Percentiles rank a stretch among this genome's conserved stretches.
phyloP scores from a whole-genome alignment of 2,113 vertebrate species.

The Oostethus manadensis region DNA sequence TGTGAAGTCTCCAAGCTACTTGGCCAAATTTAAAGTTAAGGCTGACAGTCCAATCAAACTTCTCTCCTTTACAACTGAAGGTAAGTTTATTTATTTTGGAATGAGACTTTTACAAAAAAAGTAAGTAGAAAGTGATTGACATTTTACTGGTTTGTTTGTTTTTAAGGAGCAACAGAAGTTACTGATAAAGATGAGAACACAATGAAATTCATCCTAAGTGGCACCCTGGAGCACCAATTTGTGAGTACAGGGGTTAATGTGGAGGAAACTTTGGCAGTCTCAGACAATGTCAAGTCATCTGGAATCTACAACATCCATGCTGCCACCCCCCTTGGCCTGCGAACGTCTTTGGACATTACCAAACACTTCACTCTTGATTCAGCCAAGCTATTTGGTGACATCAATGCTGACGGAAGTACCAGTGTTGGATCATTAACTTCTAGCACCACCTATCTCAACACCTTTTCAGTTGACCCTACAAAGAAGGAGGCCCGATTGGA shows the following conservation, averaged over 20 bases:
- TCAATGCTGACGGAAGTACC: slow-evolving; percentile 71
- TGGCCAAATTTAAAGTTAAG: slow-evolving; percentile 63
- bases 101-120: neutral
- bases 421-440: slow-evolving; percentile 65
- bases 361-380: slow-evolving; percentile 60
- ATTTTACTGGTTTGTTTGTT: slow-evolving; percentile 27
- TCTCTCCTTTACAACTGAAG: slow-evolving; percentile 79
- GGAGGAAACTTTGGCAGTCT: slow-evolving; percentile 55
- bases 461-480: slow-evolving; percentile 63
- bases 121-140: neutral
- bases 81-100: slow-evolving; percentile 60
- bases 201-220: slow-evolving; percentile 60
- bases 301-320: slow-evolving; percentile 65
- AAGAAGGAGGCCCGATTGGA: slow-evolving; percentile 66
- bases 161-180: slow-evolving; percentile 73
- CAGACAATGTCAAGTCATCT: slow-evolving; percentile 57
- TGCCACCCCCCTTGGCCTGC: slow-evolving; percentile 68
- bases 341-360: slow-evolving; percentile 68
- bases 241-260: slow-evolving; percentile 73
- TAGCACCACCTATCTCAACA: slow-evolving; percentile 65
- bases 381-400: slow-evolving; percentile 60
- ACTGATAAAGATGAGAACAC: slow-evolving; percentile 57
- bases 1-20: slow-evolving; percentile 46
- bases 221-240: slow-evolving; percentile 74
- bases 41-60: slow-evolving; percentile 74